Evolutionary conservation across 1,140 invertebrate genomes (phyloP), one percentile per base, ranked within the genome.

Genomic region (Harlomillsia oculata): DNA sequence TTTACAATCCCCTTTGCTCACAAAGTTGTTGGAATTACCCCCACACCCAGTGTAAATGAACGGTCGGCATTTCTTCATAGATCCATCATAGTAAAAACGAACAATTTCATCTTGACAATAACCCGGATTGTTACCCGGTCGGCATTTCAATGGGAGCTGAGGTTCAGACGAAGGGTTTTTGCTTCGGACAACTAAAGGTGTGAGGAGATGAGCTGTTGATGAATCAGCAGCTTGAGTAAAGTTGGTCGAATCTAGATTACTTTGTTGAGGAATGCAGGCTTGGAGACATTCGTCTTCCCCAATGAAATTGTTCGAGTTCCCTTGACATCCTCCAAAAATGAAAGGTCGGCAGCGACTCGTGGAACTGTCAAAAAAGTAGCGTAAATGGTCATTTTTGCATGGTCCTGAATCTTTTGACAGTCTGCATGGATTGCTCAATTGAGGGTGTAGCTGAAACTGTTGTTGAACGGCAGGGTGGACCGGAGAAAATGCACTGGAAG

Each of bases 311-410:
- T 64, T 64, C 8, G 40, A 30, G 39, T 64, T 62, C 23, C 60
- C 63, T 45, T 62, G 53, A 48, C 63, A 65, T 1, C 63, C 63
- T 16, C 63, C 63, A 39, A 53, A 65, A 57, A 65, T 65, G 40
- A 65, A 65, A 5, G 59, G 59, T 36, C 57, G 26, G 25, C 63
- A 65, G 46, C 53, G 56, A 13, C 46, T 37, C 2, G 51, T 18
- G 6, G 9, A 36, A 53, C 39, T 43, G 34, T 65, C 64, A 41
- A 56, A 65, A 55, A 60, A 65, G 21, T 65, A 62, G 5, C 64
- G 21, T 13, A 65, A 37, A 21, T 44, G 44, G 23, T 65, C 64
- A 41, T 52, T 62, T 55, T 39, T 32, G 43, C 64, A 65, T 28
- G 64, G 64, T 3, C 64, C 64, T 9, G 60, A 29, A 16, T 65